A percentile compares a stretch with the other conserved stretches of the same genome.
Conservation (phyloP, 1,140 invertebrate species). For the Rhopalosiphum padi region DNA sequence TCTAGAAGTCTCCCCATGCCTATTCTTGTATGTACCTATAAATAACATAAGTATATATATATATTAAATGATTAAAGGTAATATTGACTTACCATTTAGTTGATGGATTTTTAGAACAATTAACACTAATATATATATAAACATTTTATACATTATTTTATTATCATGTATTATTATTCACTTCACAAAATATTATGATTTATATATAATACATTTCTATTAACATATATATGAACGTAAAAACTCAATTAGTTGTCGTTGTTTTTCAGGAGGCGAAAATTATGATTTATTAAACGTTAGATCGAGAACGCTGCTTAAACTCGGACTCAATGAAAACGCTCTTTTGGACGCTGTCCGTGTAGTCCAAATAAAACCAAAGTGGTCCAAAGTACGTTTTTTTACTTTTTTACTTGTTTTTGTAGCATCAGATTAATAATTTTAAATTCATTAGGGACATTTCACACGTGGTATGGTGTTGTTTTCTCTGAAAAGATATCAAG, state of each 20-base stretch:
- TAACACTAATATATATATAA: not conserved
- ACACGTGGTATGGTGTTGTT: conserved; percentile 71
- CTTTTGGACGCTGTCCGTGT: conserved; percentile 75
- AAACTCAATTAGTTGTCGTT: not conserved
- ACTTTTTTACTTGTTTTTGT: not conserved
- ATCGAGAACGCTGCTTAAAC: conserved; percentile 71
- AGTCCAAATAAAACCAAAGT: conserved; percentile 72
- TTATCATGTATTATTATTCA: not conserved
- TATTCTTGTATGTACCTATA: not conserved
- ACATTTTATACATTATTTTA: not conserved
- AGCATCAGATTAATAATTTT: not conserved
- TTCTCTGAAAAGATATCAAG: conserved; percentile 71
- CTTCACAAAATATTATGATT: not conserved
- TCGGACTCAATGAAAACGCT: conserved; percentile 73
- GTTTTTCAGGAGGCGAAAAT: conserved; percentile 72
- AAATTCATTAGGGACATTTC: conserved; percentile 71
- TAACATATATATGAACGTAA: not conserved
- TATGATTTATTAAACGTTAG: conserved; percentile 75
- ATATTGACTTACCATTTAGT: not conserved
- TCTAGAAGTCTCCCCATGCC: too few species aligned
- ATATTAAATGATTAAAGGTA: not conserved
- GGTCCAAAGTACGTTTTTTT: conserved; percentile 72
- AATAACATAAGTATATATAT: not conserved
- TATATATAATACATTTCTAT: not conserved
- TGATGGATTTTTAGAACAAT: not conserved